Evolutionary conservation across 2,888 invertebrate genomes (phyloP).

Genomic region (Kryphioiulus occultus): DNA sequence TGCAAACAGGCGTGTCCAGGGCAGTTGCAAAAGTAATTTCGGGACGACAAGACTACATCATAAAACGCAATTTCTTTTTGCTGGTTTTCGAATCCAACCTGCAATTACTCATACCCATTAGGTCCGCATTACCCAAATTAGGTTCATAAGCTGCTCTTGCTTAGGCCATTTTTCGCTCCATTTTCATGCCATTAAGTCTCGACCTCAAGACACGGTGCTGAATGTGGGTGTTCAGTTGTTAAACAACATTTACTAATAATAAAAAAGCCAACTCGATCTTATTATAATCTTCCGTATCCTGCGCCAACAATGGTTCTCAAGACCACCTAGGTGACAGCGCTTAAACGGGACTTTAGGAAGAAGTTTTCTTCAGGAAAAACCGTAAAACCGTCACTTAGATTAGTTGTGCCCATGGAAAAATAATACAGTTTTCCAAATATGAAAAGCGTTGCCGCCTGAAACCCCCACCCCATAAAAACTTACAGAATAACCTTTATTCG

Average conservation of each 20-base stretch:
- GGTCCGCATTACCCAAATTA: slow-evolving; percentile 24
- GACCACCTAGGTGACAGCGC: not conserved
- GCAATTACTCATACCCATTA: slow-evolving; percentile 24
- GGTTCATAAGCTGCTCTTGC: slow-evolving; percentile 18
- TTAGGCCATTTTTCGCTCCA: slow-evolving; percentile 26
- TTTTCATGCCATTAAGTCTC: not conserved
- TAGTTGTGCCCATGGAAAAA: not conserved
- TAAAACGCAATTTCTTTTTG: not conserved
- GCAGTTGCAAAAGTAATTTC: slow-evolving; percentile 37
- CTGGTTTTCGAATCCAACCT: slow-evolving; percentile 18
- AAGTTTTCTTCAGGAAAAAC: not conserved
- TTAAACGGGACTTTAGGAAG: not conserved
- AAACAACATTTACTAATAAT: not conserved
- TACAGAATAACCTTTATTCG: not conserved
- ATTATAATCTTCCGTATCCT: slow-evolving; percentile 24
- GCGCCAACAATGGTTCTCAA: not conserved
- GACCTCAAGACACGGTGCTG: not conserved
- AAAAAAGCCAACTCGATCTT: not conserved
- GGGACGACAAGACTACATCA: slow-evolving; percentile 33
- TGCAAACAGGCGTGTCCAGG: slow-evolving; percentile 43
- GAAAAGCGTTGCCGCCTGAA: not conserved
- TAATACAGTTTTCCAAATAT: not conserved
- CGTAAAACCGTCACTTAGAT: not conserved
- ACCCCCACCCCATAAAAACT: no score
- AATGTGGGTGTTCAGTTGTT: not conserved